Base-by-base conservation (phyloP, 2,113 vertebrate species). In the Brevimyrus niger region DNA sequence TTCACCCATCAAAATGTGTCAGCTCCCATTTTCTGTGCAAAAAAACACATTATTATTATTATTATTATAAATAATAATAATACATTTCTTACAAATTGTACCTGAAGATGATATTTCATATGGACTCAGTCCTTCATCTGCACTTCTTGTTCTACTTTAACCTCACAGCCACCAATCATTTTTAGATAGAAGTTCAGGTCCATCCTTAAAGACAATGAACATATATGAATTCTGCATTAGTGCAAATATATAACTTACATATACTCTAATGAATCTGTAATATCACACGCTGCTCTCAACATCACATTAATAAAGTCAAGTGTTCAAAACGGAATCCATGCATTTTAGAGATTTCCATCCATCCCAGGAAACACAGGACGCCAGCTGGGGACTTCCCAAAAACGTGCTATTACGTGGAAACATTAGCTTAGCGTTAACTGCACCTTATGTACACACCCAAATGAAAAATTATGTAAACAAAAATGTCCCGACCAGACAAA, bases 91-190 rank as follows among this genome's bases (percentile, higher is more conserved):
- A 92, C 94, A 51, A 76, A 90, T 92, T 1, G 93, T 88, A 91
- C 92, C 91, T 93, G 92, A 92, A 90, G 91, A 92, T 92, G 21
- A 58, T 88, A 55, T 95, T 93, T 95, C 95, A 96, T 50, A 87
- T 89, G 86, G 89, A 73, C 89, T 93, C 90, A 89, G 89, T 87
- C 90, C 53, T 61, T 38, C 38, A 84, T 83, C 87, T 91, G 89
- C 86, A 38, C 73, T 53, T 80, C n/a, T 46, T 27, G 38, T 53
- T 7, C 83, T 69, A 83, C 53, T 51, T 90, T 73, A 21, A 21
- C 42, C 42, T 23, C 47, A 27, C 83, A 86, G 31, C 83, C 44
- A 50, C 83, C 44, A 86, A 27, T 85, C 21, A 86, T n/a, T 48
- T 80, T 65, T 42, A 19, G 19, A 61, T 38, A 61, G 50, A 87